phyloP scores from a whole-genome alignment of 2,888 invertebrate genomes.

The Augiades crinisus region DNA sequence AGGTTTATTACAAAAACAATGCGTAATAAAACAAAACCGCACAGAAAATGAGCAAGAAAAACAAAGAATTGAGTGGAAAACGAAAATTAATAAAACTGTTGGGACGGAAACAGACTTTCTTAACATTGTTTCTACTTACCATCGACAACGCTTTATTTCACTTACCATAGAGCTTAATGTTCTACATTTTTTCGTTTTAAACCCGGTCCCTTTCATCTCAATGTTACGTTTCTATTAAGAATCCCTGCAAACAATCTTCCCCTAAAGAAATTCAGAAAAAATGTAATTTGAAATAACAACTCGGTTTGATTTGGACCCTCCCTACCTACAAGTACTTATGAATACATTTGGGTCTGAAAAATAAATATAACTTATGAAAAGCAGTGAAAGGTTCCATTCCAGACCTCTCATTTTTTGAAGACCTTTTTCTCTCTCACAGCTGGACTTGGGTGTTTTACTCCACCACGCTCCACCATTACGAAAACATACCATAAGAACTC shows the following conservation, averaged over 20 bases:
- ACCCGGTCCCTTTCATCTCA: conserved; percentile 40
- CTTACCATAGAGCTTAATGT: conserved; percentile 14
- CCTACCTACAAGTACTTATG: conserved; percentile 10
- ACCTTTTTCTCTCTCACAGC: too few species aligned
- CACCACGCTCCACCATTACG: too few species aligned
- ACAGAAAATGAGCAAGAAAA: conserved; percentile 28
- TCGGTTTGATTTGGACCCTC: conserved; percentile 49
- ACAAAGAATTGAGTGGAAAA: conserved; percentile 43
- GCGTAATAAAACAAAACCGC: conserved; percentile 21
- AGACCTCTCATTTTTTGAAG: too few species aligned
- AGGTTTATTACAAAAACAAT: conserved; percentile 23
- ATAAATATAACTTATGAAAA: neutral
- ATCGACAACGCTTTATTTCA: conserved; percentile 24
- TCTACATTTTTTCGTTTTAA: conserved; percentile 10
- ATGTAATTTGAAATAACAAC: conserved; percentile 69
- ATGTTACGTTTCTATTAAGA: conserved; percentile 63
- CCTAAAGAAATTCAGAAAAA: conserved; percentile 56
- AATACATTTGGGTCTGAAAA: neutral
- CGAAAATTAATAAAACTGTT: conserved; percentile 63
- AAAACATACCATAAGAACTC: too few species aligned
- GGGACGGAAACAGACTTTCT: conserved; percentile 39
- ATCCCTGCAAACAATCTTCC: conserved; percentile 53
- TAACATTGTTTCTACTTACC: conserved; percentile 17
- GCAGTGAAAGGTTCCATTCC: too few species aligned
- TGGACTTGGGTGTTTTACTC: neutral